These are phyloP conservation scores for Lycodopsis pacificus DNA, from an alignment of 2,797 vertebrate species.

Conservation along the genomic window DNA sequence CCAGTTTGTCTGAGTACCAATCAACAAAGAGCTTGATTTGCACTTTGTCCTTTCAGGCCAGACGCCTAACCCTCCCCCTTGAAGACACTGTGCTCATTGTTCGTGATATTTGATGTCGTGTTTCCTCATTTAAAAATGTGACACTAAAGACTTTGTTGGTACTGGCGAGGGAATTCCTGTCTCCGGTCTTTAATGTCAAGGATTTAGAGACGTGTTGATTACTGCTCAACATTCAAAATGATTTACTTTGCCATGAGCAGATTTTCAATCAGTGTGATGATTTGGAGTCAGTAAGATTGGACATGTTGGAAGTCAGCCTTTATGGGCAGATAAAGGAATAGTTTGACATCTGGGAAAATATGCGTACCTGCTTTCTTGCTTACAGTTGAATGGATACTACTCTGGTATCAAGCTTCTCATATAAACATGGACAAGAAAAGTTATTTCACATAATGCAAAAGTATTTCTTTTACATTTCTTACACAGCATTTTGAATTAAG, in stretches of 20 bases:
- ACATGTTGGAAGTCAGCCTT: constrained; percentile 7
- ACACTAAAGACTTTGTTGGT: constrained; percentile 52
- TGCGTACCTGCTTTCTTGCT: not conserved
- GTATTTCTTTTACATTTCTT: not conserved
- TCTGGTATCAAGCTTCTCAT: not conserved
- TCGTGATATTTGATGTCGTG: constrained; percentile 29
- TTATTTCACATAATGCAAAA: not conserved
- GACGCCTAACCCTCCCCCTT: constrained; percentile 9
- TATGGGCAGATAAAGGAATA: not conserved
- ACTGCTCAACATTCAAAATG: constrained; percentile 37
- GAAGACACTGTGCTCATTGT: constrained; percentile 25
- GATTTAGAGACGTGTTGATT: constrained; percentile 49
- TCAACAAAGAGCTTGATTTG: constrained; percentile 55
- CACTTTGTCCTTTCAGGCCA: constrained; percentile 8
- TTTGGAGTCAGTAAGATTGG: not conserved
- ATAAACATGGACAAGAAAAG: not conserved
- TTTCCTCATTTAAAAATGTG: constrained; percentile 42
- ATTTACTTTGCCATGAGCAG: constrained; percentile 37
- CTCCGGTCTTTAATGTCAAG: constrained; percentile 53
- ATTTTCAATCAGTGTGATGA: constrained; percentile 23
- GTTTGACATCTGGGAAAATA: not conserved
- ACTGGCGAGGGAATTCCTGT: constrained; percentile 46
- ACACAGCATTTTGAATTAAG: not conserved
- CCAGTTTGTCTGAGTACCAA: constrained; percentile 58
- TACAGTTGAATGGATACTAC: not conserved